These are phyloP conservation scores for Diadegma fenestrale DNA, from an alignment of 2,888 invertebrate species.

Conservation along the genomic window DNA sequence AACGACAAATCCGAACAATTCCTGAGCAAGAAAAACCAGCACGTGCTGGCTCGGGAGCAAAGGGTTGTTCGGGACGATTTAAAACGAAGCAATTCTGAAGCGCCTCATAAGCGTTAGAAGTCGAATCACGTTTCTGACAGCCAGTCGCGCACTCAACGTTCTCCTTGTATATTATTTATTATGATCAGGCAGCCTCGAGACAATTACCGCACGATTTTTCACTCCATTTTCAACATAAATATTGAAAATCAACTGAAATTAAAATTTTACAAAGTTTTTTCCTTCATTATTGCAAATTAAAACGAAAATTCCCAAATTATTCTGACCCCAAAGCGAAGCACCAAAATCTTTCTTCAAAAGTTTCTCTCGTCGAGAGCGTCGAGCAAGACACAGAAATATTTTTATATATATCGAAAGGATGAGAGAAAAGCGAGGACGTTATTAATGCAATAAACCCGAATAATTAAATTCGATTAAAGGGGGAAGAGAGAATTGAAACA, in stretches of 20 bases:
- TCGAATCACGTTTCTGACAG: slow-evolving; percentile 62
- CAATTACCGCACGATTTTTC: slow-evolving; percentile 7
- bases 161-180: slow-evolving; percentile 9
- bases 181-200: neutral
- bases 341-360: neutral
- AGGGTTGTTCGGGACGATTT: slow-evolving; percentile 50
- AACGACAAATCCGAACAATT: slow-evolving; percentile 22
- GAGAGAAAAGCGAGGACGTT: slow-evolving; percentile 53
- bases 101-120: slow-evolving; percentile 47
- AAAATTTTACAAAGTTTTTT: neutral
- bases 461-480: slow-evolving; percentile 65
- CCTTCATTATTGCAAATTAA: too few relatives aligned
- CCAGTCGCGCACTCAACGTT: slow-evolving; percentile 45
- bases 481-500: slow-evolving; percentile 29
- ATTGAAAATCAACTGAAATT: neutral
- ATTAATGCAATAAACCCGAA: slow-evolving; percentile 80
- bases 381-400: neutral
- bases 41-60: slow-evolving; percentile 10
- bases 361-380: slow-evolving; percentile 54
- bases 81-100: slow-evolving; percentile 47
- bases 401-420: neutral
- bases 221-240: neutral
- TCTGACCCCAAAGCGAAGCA: neutral
- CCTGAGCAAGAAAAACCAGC: neutral
- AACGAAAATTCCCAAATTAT: neutral